Percentiles rank a stretch among this genome's conserved stretches.
These are phyloP conservation scores for Noctilio leporinus DNA, from an alignment of 2,113 vertebrate genomes.

Conservation along the genomic window DNA sequence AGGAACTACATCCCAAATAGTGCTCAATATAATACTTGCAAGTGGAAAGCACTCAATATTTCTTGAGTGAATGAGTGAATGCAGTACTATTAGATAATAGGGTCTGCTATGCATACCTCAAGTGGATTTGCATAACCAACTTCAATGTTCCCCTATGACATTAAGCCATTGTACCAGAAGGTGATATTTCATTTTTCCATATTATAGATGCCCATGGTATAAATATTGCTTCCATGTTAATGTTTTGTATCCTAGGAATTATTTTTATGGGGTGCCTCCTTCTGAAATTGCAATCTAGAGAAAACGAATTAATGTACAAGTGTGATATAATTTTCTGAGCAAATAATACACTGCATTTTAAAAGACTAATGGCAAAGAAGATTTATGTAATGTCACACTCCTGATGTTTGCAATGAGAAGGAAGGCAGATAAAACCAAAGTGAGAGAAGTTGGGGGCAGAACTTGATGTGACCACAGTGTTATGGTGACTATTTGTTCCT, in stretches of 20 bases:
- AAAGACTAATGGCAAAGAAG: constrained; percentile 5
- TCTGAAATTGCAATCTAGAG: background rate
- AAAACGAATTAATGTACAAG: background rate
- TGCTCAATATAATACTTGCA: background rate
- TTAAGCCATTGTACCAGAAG: background rate
- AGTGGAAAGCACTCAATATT: background rate
- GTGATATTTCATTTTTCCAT: background rate
- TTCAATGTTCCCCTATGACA: background rate
- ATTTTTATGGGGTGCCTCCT: background rate
- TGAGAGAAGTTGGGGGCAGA: background rate
- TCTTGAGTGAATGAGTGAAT: background rate
- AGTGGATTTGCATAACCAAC: background rate
- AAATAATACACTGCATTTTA: background rate
- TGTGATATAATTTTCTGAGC: background rate
- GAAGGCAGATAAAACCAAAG: background rate
- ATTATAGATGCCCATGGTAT: background rate
- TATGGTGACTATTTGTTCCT: background rate
- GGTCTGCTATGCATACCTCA: background rate
- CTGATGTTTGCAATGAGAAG: background rate
- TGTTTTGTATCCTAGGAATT: constrained; percentile 13
- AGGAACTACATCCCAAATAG: background rate
- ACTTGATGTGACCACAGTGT: background rate
- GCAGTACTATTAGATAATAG: background rate
- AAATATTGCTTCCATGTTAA: background rate
- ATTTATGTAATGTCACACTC: background rate